phyloP scores from a whole-genome alignment of 2,113 vertebrate species.

The Leptobrachium leishanense region DNA sequence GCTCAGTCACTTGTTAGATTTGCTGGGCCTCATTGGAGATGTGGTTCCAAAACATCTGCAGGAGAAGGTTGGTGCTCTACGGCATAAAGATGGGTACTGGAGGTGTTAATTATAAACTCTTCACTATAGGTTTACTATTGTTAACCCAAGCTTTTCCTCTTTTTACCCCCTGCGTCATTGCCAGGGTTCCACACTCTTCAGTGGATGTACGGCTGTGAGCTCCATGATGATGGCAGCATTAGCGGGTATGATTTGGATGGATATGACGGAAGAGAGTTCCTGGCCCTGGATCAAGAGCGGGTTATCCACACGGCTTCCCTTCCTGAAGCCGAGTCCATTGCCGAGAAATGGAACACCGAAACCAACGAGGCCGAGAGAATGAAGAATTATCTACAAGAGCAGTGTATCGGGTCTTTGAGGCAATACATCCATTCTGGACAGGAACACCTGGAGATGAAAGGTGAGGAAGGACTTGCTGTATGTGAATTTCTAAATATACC shows the following conservation, averaged over 20 bases:
- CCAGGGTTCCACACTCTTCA: constrained; percentile 32
- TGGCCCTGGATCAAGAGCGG: constrained; percentile 8
- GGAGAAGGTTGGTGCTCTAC: no score
- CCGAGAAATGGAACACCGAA: not conserved
- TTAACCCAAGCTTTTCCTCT: no score
- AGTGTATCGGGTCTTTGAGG: constrained; percentile 24
- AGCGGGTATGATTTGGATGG: not conserved
- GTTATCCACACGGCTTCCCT: not conserved
- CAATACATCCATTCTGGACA: constrained; percentile 25
- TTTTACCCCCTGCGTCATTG: not conserved
- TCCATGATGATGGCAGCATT: constrained; percentile 8
- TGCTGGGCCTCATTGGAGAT: no score
- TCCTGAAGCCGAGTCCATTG: not conserved
- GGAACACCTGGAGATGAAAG: constrained; percentile 11
- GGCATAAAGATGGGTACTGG: no score
- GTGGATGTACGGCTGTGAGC: constrained; percentile 38
- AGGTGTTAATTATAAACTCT: no score
- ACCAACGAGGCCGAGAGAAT: rapidly evolving
- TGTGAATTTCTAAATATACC: no score
- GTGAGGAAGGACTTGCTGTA: constrained; percentile 3
- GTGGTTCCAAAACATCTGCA: no score
- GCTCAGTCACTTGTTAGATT: no score
- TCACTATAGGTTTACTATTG: no score
- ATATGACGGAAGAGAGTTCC: constrained; percentile 23
- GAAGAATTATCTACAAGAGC: constrained; percentile 25